A percentile compares a stretch with the other conserved stretches of the same genome.
Evolutionary conservation across 2,113 vertebrate genomes (phyloP).

Genomic region (Nipponia nippon): DNA sequence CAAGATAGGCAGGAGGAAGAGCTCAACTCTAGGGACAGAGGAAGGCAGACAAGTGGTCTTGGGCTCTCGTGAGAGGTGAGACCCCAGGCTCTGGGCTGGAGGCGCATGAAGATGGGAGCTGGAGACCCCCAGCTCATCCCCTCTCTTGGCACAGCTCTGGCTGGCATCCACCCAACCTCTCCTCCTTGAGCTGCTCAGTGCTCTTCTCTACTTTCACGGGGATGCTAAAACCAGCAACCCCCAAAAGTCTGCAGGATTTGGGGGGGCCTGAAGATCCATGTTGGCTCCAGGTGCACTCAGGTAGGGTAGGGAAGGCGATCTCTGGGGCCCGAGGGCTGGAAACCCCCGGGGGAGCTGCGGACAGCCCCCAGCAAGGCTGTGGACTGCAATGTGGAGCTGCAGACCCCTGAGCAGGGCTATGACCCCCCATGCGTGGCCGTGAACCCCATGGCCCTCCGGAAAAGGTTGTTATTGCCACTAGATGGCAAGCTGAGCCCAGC

Average conservation of each 20-base stretch:
- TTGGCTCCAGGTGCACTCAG: accelerated
- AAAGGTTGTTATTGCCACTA: constrained; percentile 7
- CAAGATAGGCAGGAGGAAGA: accelerated
- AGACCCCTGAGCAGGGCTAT: accelerated
- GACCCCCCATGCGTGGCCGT: accelerated
- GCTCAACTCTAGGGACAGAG: background rate
- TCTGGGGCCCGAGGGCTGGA: accelerated
- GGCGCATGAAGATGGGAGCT: background rate
- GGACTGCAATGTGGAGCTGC: accelerated
- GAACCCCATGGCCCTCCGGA: accelerated
- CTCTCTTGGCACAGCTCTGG: background rate
- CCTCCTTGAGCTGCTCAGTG: background rate
- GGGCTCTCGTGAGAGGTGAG: background rate
- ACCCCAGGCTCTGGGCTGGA: background rate
- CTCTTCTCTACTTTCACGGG: background rate
- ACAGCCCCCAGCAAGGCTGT: background rate
- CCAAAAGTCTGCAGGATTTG: background rate
- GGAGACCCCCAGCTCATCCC: background rate
- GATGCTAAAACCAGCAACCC: background rate
- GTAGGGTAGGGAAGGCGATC: background rate
- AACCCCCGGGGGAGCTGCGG: accelerated
- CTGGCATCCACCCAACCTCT: accelerated
- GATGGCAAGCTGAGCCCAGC: constrained; percentile 44
- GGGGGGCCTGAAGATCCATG: background rate
- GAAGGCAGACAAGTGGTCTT: background rate